These are phyloP conservation scores for Ophion ventricosus DNA, from an alignment of 2,888 invertebrate genomes.

Conservation along the genomic window DNA sequence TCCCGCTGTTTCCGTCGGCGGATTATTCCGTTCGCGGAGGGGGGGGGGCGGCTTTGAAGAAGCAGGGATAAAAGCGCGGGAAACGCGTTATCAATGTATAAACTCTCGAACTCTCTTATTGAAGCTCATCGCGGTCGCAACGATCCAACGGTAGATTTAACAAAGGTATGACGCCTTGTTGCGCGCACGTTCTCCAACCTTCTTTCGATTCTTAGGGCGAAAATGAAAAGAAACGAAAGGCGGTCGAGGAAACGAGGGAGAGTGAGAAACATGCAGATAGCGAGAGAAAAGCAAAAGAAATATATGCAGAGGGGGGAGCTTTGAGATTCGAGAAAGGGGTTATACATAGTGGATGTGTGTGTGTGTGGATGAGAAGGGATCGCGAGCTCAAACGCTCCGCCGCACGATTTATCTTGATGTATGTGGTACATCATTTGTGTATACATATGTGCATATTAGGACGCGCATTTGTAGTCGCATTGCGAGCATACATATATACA, in stretches of 20 bases:
- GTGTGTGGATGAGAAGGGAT: conserved; percentile 31
- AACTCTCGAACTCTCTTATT: not conserved
- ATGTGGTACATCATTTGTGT: not conserved
- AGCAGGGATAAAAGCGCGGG: no score
- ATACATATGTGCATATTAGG: conserved; percentile 9
- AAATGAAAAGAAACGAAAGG: not conserved
- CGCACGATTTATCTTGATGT: conserved; percentile 72
- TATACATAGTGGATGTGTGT: conserved; percentile 30
- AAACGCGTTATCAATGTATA: no score
- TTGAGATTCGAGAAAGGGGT: conserved; percentile 69
- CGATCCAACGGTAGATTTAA: not conserved
- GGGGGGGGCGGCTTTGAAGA: no score
- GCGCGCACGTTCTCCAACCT: not conserved
- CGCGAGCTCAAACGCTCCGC: conserved; percentile 68
- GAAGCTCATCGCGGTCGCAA: not conserved
- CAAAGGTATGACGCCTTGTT: not conserved
- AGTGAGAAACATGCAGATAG: not conserved
- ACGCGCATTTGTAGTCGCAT: no score
- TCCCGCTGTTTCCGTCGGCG: no score
- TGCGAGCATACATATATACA: no score
- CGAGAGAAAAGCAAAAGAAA: conserved; percentile 30
- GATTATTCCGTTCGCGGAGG: no score
- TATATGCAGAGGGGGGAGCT: conserved; percentile 23
- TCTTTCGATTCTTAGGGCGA: not conserved
- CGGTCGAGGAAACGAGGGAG: not conserved